Conservation (phyloP, 2,113 vertebrate species). For the Merops nubicus region DNA sequence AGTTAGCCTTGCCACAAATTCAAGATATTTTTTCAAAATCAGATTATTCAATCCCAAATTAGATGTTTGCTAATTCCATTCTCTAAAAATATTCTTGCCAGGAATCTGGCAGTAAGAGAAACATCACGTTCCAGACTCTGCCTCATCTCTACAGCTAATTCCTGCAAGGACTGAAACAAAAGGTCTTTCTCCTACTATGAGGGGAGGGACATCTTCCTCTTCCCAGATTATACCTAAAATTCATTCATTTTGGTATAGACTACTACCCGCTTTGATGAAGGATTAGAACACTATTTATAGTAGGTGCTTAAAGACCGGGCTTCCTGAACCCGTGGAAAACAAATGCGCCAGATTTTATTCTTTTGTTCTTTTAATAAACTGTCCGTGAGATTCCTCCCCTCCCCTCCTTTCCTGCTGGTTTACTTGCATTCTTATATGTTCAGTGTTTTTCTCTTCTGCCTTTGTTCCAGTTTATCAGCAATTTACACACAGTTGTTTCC, state of each 20-base stretch:
- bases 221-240: not conserved
- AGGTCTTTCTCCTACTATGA: not conserved
- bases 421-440: conserved; percentile 63
- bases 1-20: not conserved
- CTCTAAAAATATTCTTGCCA: not conserved
- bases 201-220: conserved; percentile 5
- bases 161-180: not conserved
- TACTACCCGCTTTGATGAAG: conserved; percentile 26
- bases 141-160: not conserved
- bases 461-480: conserved; percentile 71
- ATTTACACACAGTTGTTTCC: conserved; percentile 69
- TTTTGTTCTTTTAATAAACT: conserved; percentile 73
- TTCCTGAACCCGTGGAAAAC: conserved; percentile 60
- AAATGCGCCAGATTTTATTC: conserved; percentile 56
- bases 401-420: conserved; percentile 68
- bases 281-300: conserved; percentile 59
- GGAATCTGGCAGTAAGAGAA: not conserved
- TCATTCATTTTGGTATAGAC: conserved; percentile 28
- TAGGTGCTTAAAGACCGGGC: conserved; percentile 41
- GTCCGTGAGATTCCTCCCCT: conserved; percentile 55
- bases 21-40: not conserved
- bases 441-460: conserved; percentile 57
- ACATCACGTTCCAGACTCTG: not conserved
- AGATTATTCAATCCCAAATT: not conserved
- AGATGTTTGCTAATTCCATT: not conserved